Conservation (phyloP, 2,888 invertebrate genomes). For the Lepas anatifera region DNA sequence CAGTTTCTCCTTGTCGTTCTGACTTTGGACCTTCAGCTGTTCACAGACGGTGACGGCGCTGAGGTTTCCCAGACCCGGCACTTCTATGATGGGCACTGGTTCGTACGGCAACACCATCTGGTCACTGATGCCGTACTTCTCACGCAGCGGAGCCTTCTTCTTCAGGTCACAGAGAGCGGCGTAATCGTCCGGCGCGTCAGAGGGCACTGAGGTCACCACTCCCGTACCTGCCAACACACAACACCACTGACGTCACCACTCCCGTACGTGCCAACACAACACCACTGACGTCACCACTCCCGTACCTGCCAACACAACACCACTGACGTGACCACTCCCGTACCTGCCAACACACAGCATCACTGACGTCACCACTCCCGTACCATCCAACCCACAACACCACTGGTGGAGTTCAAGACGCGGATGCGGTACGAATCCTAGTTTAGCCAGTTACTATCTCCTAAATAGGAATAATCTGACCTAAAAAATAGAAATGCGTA, state of each 20-base stretch:
- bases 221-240: constrained; percentile 84
- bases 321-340: constrained; percentile 94
- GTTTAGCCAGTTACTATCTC: too few species aligned
- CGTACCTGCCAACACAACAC: too few species aligned
- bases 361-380: too few species aligned
- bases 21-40: constrained; percentile 87
- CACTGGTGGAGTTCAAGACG: too few species aligned
- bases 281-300: too few species aligned
- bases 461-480: too few species aligned
- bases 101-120: constrained; percentile 60
- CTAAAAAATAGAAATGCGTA: too few species aligned
- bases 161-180: constrained; percentile 89
- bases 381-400: too few species aligned
- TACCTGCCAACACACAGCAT: too few species aligned
- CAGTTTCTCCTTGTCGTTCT: constrained; percentile 91
- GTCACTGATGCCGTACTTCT: constrained; percentile 80
- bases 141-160: constrained; percentile 81
- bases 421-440: too few species aligned
- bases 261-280: too few species aligned
- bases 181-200: constrained; percentile 97
- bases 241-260: too few species aligned
- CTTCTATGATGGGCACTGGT: constrained; percentile 72
- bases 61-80: constrained; percentile 77
- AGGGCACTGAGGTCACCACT: constrained; percentile 93
- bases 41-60: constrained; percentile 75